Evolutionary conservation across 2,113 vertebrate genomes (phyloP).

Genomic region (Dicaeum eximium): DNA sequence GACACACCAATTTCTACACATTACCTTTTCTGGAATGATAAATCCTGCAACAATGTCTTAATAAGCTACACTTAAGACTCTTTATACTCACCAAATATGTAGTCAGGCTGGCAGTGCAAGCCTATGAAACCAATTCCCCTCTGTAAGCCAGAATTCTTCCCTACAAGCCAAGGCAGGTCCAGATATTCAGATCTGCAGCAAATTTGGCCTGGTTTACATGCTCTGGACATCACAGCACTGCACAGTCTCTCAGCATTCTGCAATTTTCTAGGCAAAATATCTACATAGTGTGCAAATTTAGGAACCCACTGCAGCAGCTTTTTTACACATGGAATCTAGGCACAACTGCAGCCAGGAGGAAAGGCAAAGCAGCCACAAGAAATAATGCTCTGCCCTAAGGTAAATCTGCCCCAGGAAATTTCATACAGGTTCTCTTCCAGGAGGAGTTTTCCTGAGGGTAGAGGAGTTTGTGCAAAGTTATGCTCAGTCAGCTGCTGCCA

Average conservation of each 20-base stretch:
- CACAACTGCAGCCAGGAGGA: neutral
- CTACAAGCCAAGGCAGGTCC: neutral
- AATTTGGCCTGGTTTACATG: neutral
- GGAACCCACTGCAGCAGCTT: neutral
- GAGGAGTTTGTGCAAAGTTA: neutral
- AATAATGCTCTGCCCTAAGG: neutral
- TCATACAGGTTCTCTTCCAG: neutral
- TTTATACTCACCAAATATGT: neutral
- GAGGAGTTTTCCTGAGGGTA: neutral
- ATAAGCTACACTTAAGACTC: neutral
- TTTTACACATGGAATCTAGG: neutral
- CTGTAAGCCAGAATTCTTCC: neutral
- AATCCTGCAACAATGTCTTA: neutral
- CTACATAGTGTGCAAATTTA: neutral
- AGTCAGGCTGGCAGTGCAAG: neutral
- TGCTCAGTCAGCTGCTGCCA: slow-evolving; percentile 11
- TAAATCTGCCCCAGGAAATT: slow-evolving; percentile 26
- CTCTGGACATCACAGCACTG: neutral
- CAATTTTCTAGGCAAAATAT: neutral
- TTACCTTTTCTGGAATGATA: neutral
- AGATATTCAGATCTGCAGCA: neutral
- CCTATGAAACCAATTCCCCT: neutral
- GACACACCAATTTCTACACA: slow-evolving; percentile 12
- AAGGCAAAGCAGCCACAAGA: neutral
- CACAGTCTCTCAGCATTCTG: neutral